These are phyloP conservation scores for Podilymbus podiceps DNA, from an alignment of 2,113 vertebrate species.

Conservation along the genomic window DNA sequence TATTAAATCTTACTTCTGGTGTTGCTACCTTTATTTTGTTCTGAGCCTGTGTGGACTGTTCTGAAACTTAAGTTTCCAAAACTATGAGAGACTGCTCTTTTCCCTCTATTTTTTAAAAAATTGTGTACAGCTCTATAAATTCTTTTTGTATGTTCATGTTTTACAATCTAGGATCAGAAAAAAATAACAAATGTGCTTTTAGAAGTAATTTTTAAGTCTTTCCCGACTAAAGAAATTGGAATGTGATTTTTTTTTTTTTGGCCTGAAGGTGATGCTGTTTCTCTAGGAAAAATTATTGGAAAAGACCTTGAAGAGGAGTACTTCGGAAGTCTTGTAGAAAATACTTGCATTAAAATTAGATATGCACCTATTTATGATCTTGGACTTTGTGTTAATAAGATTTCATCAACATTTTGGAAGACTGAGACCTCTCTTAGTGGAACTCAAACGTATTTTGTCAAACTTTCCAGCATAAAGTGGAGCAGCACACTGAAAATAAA, in stretches of 20 bases:
- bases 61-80: neutral
- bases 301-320: neutral
- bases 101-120: too few relatives aligned
- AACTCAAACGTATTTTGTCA: neutral
- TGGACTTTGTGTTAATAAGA: neutral
- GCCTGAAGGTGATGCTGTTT: conserved; percentile 70
- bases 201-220: neutral
- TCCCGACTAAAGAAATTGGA: neutral
- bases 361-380: neutral
- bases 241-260: neutral
- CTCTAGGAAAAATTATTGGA: conserved; percentile 25
- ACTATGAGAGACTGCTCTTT: neutral
- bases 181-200: neutral
- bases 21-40: neutral
- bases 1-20: neutral
- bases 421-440: neutral
- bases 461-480: neutral
- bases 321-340: neutral
- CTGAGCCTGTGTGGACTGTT: neutral
- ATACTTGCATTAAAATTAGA: neutral
- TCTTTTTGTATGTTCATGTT: neutral
- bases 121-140: neutral
- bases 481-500: neutral
- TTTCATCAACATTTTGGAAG: neutral
- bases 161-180: neutral